phyloP scores from a whole-genome alignment of 2,797 vertebrate genomes.

The Acropternis orthonyx region DNA sequence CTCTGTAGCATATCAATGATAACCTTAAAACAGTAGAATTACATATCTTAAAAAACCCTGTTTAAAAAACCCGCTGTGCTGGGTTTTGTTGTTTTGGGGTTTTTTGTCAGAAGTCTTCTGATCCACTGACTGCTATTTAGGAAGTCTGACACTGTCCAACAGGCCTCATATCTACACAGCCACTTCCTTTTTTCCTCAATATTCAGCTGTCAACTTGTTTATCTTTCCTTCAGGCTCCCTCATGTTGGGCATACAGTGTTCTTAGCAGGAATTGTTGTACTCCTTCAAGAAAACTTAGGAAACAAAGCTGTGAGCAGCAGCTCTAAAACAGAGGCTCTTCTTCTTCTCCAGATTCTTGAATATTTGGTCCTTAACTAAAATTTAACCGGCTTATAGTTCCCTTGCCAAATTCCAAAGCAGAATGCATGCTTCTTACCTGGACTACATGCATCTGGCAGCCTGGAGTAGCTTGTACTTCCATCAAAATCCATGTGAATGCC shows the following conservation, averaged over 20 bases:
- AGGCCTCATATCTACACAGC: not conserved
- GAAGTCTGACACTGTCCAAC: not conserved
- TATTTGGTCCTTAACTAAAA: not conserved
- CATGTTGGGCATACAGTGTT: not conserved
- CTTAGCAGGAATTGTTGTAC: not conserved
- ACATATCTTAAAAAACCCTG: not conserved
- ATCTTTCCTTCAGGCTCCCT: not conserved
- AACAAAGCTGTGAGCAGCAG: not conserved
- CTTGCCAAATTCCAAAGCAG: not conserved
- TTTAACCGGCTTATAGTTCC: not conserved
- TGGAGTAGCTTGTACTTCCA: not conserved
- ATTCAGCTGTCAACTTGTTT: not conserved
- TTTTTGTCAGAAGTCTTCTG: not conserved
- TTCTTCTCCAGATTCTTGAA: not conserved
- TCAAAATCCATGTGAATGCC: not conserved
- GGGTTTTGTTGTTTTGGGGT: fast-evolving
- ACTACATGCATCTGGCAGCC: not conserved
- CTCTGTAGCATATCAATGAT: not conserved
- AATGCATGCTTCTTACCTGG: not conserved
- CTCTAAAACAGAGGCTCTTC: not conserved
- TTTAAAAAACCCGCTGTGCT: not conserved
- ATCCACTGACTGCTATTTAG: not conserved
- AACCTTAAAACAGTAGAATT: not conserved
- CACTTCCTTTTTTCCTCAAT: not conserved
- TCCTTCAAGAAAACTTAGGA: not conserved